Conservation (phyloP, 2,113 vertebrate species). For the Hyaena hyaena region DNA sequence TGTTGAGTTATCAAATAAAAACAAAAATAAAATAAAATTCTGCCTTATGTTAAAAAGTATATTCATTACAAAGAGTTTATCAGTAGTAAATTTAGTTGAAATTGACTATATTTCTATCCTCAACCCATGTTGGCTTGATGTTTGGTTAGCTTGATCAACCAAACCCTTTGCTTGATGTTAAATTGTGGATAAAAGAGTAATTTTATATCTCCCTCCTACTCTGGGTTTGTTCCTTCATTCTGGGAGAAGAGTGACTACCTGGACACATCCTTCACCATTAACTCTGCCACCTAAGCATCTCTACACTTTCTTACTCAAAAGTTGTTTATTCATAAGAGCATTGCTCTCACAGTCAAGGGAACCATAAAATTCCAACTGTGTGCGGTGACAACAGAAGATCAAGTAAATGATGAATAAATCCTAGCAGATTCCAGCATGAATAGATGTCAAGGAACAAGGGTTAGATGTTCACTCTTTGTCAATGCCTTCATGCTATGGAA, state of each 20-base stretch:
- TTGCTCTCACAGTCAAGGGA: neutral
- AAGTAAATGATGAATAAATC: neutral
- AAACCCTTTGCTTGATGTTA: neutral
- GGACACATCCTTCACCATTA: neutral
- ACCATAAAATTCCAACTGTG: neutral
- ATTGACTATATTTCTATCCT: neutral
- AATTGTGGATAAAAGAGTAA: neutral
- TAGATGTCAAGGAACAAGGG: neutral
- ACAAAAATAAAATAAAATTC: neutral
- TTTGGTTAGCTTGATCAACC: no score
- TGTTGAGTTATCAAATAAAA: neutral
- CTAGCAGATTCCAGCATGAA: neutral
- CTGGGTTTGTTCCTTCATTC: neutral
- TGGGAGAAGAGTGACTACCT: neutral
- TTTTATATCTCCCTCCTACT: neutral
- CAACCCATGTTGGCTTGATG: neutral
- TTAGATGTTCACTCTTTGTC: neutral
- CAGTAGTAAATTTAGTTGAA: neutral
- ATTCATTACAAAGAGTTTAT: neutral
- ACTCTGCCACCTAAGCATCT: neutral
- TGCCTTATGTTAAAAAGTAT: neutral
- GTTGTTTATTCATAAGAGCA: neutral
- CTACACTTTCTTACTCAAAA: neutral
- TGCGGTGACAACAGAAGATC: neutral
- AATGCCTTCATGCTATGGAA: neutral